Conservation (phyloP, 2,888 invertebrate genomes). For the Oxyteleia sp. region DNA sequence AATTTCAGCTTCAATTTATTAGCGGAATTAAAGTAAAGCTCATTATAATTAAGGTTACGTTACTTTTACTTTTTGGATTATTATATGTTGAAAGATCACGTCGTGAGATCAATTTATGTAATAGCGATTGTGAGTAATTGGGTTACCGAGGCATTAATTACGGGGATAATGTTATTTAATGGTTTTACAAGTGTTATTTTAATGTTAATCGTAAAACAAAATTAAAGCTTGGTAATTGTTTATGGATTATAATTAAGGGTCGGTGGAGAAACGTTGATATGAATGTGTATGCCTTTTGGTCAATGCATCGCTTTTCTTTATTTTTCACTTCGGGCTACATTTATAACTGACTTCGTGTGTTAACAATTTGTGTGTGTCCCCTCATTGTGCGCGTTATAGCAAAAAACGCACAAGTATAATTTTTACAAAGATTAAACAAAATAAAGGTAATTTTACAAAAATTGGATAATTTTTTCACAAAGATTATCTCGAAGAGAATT, state of each 20-base stretch:
- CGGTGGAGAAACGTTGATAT: not conserved
- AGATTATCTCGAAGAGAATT: too few relatives aligned
- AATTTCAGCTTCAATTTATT: conserved; percentile 53
- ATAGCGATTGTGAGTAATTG: conserved; percentile 59
- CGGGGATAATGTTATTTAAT: conserved; percentile 45
- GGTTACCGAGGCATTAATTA: conserved; percentile 58
- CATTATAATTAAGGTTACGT: conserved; percentile 38
- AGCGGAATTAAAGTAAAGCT: conserved; percentile 55
- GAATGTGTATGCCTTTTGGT: not conserved
- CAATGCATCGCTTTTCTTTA: too few relatives aligned
- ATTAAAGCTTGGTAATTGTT: conserved; percentile 11
- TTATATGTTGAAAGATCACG: conserved; percentile 63
- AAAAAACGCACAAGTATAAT: too few relatives aligned
- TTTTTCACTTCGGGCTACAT: too few relatives aligned
- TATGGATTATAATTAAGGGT: not conserved
- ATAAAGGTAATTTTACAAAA: too few relatives aligned
- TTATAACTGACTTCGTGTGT: too few relatives aligned
- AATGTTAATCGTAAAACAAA: conserved; percentile 27
- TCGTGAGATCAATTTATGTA: conserved; percentile 62
- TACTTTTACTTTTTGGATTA: conserved; percentile 68
- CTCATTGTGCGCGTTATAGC: too few relatives aligned
- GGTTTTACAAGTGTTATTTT: conserved; percentile 44
- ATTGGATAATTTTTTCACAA: too few relatives aligned
- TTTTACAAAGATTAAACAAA: too few relatives aligned
- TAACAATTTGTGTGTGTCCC: too few relatives aligned